A percentile compares a stretch with the other conserved stretches of the same genome.
These are phyloP conservation scores for Acanthornis magna DNA, from an alignment of 2,797 vertebrate species.

Conservation along the genomic window DNA sequence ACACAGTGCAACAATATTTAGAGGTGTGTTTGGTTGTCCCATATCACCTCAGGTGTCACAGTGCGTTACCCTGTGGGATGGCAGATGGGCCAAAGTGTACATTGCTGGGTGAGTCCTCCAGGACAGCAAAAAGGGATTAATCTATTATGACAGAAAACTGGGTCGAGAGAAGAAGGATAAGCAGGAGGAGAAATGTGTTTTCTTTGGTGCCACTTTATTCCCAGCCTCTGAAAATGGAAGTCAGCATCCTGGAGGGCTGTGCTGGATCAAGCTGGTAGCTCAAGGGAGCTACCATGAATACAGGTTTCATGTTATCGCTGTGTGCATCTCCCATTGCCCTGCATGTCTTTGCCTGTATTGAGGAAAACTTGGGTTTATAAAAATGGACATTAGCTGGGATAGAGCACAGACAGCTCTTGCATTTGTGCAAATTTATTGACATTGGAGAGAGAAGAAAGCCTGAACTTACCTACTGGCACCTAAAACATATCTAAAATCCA, in stretches of 20 bases:
- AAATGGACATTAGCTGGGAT: background rate
- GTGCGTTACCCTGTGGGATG: background rate
- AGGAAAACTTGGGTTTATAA: background rate
- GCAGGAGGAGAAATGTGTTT: background rate
- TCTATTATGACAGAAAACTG: background rate
- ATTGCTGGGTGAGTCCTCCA: background rate
- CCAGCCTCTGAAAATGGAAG: background rate
- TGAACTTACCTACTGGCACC: background rate
- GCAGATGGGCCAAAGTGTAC: background rate
- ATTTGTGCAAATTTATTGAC: background rate
- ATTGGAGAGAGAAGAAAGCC: background rate
- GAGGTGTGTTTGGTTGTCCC: background rate
- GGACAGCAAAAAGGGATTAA: background rate
- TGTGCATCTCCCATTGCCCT: background rate
- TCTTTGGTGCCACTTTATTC: background rate
- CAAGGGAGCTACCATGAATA: background rate
- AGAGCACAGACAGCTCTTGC: background rate
- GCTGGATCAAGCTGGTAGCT: background rate
- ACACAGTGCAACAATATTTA: background rate
- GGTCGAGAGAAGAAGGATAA: background rate
- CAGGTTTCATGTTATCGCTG: background rate
- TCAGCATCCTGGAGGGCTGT: background rate
- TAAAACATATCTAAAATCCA: background rate
- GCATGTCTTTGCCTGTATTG: background rate
- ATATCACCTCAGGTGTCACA: fast-evolving